Evolutionary conservation across 2,113 vertebrate genomes (phyloP).

Genomic region (Megaptera novaeangliae): DNA sequence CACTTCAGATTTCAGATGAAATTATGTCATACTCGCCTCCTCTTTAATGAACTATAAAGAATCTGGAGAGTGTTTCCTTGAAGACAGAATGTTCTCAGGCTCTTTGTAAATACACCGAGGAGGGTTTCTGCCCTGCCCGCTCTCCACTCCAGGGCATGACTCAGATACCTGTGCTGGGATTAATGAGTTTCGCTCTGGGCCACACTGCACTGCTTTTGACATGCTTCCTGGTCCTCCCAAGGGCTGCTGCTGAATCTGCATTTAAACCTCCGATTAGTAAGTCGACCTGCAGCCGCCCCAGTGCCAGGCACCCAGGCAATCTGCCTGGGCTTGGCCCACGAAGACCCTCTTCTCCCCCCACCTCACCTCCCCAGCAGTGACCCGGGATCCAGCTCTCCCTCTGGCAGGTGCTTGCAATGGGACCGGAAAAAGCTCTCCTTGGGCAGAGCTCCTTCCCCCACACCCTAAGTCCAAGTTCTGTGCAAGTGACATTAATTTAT

Average conservation of each 20-base stretch:
- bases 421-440: not conserved
- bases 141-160: not conserved
- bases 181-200: not conserved
- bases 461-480: not conserved
- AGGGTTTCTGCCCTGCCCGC: not conserved
- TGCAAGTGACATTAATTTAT: not conserved
- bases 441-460: not conserved
- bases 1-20: conserved; percentile 61
- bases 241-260: not conserved
- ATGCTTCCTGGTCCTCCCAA: rapidly evolving
- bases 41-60: conserved; percentile 46
- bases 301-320: not conserved
- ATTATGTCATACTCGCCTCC: conserved; percentile 54
- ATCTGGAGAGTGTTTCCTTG: conserved; percentile 54
- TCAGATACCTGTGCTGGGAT: not conserved
- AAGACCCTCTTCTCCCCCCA: too few species aligned
- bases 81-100: conserved; percentile 60
- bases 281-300: rapidly evolving
- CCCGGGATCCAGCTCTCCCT: rapidly evolving
- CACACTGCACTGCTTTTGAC: not conserved
- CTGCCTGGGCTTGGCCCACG: rapidly evolving
- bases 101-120: not conserved
- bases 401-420: too few species aligned
- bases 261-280: too few species aligned
- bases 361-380: rapidly evolving